Evolutionary conservation across 30 jellyfish, hydroid and myxozoan genomes (phyloP).

Genomic region (Morbakka virulenta): DNA sequence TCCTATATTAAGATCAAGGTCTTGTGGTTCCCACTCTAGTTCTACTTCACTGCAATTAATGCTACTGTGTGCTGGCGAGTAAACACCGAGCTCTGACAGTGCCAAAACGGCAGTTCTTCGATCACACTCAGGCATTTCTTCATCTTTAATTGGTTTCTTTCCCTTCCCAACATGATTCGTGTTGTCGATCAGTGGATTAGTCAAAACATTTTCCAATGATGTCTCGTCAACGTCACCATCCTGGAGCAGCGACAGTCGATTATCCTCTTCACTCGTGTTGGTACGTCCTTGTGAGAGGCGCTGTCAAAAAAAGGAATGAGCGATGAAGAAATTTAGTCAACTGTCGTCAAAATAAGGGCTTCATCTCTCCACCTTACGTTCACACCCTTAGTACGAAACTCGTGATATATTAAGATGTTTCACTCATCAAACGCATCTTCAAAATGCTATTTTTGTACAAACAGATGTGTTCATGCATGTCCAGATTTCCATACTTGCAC

Average conservation of each 20-base stretch:
- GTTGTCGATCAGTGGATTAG: neutral
- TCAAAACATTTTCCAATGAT: neutral
- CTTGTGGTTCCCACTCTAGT: constrained; percentile 74
- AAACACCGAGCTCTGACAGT: neutral
- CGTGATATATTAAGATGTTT: no score
- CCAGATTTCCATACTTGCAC: no score
- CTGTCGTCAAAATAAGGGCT: no score
- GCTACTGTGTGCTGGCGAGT: constrained; percentile 32
- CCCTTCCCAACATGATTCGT: neutral
- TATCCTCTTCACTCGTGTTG: neutral
- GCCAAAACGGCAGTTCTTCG: neutral
- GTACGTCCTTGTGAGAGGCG: neutral
- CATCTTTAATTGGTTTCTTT: neutral
- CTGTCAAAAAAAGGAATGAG: neutral
- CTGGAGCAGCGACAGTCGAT: neutral
- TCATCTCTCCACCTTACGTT: no score
- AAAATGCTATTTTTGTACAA: no score
- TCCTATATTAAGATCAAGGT: constrained; percentile 25
- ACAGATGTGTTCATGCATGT: no score
- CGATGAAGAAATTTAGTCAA: no score
- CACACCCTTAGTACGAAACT: no score
- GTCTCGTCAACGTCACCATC: neutral
- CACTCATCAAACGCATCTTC: no score
- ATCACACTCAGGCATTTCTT: neutral
- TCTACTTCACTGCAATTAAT: constrained; percentile 42